Evolutionary conservation across 2,797 vertebrate species (phyloP).

Genomic region (Scleropages formosus): DNA sequence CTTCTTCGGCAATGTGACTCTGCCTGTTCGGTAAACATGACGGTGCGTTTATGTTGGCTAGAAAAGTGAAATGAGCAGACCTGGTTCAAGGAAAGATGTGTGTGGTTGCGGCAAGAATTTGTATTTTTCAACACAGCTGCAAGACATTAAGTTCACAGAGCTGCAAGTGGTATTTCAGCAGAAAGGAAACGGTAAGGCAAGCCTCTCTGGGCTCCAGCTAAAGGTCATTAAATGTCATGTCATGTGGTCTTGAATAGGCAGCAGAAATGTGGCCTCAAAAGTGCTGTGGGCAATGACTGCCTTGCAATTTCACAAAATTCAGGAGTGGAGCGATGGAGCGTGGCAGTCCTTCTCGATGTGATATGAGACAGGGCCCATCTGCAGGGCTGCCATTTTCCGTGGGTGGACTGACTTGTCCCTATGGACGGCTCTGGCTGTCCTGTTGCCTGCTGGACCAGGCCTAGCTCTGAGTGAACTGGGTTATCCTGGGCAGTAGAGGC

Average conservation of each 20-base stretch:
- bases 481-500: conserved; percentile 27
- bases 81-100: conserved; percentile 37
- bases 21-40: conserved; percentile 13
- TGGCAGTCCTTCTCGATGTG: not conserved
- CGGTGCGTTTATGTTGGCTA: conserved; percentile 8
- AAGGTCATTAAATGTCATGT: conserved; percentile 41
- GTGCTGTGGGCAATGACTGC: not conserved
- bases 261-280: conserved; percentile 16
- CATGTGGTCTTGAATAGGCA: conserved; percentile 9
- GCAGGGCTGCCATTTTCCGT: conserved; percentile 3
- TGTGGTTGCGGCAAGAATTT: conserved; percentile 46
- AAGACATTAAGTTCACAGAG: conserved; percentile 51
- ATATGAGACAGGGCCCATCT: not conserved
- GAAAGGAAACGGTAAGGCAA: conserved; percentile 39
- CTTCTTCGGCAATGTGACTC: not conserved
- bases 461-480: conserved; percentile 19
- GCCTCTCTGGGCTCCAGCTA: conserved; percentile 27
- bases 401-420: conserved; percentile 5
- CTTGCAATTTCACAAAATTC: conserved; percentile 8
- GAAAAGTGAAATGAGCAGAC: conserved; percentile 2
- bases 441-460: not conserved
- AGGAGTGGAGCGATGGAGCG: not conserved
- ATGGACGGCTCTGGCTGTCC: not conserved
- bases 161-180: conserved; percentile 36
- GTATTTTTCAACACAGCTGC: conserved; percentile 49